Conservation (phyloP, 2,888 invertebrate species). For the Platycnemis pennipes region DNA sequence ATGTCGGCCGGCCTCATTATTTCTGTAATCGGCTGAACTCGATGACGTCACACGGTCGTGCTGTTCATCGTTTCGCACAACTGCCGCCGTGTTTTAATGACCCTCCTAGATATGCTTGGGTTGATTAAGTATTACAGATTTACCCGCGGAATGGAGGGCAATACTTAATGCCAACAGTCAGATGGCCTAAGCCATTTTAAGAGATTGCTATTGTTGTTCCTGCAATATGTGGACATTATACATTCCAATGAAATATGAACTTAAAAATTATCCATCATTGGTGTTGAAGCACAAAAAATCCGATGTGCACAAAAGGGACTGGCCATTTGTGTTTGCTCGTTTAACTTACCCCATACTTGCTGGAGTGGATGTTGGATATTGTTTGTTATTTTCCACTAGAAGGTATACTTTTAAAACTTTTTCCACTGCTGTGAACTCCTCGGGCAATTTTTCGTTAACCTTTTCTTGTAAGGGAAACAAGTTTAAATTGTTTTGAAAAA, state of each 20-base stretch:
- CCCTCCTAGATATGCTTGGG: neutral
- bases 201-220: neutral
- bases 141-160: neutral
- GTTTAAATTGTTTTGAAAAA: too few relatives aligned
- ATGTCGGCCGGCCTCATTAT: conserved; percentile 1
- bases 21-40: neutral
- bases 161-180: neutral
- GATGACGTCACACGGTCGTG: conserved; percentile 7
- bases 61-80: neutral
- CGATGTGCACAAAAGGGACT: neutral
- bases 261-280: neutral
- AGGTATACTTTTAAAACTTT: too few relatives aligned
- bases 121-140: neutral
- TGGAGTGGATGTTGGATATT: too few relatives aligned
- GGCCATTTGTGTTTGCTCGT: neutral
- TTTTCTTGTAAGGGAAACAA: too few relatives aligned
- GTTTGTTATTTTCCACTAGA: too few relatives aligned
- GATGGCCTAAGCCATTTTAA: neutral
- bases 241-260: neutral
- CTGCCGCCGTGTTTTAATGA: conserved; percentile 22
- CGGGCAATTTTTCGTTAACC: too few relatives aligned
- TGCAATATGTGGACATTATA: neutral
- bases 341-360: neutral
- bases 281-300: neutral
- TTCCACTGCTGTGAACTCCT: too few relatives aligned